These are phyloP conservation scores for Disparrhopalites patrizii DNA, from an alignment of 2,888 invertebrate species.

Conservation along the genomic window DNA sequence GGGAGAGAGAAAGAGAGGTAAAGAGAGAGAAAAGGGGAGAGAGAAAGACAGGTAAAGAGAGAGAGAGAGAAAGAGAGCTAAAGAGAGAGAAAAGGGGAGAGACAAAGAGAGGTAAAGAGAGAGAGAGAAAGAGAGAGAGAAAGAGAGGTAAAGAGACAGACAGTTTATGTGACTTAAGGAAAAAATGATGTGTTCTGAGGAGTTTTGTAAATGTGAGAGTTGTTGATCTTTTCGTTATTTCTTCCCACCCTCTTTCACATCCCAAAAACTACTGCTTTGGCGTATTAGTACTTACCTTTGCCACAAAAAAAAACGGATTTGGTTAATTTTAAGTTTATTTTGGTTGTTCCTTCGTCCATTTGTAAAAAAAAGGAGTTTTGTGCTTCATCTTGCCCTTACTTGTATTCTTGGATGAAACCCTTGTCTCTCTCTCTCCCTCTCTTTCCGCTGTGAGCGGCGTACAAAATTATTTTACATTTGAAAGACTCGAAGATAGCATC, in stretches of 20 bases:
- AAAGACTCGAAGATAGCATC: conserved; percentile 47
- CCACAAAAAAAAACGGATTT: too few species aligned
- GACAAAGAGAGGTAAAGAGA: too few species aligned
- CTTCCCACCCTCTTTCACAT: too few species aligned
- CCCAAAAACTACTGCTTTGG: too few species aligned
- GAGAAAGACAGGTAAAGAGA: too few species aligned
- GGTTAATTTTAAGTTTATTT: conserved; percentile 8
- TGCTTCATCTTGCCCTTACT: too few species aligned
- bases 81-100: too few species aligned
- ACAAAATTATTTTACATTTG: conserved; percentile 48
- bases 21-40: too few species aligned
- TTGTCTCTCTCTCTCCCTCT: conserved; percentile 3
- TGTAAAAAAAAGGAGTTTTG: too few species aligned
- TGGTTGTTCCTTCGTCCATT: background rate
- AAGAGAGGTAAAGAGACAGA: background rate
- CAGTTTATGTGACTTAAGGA: background rate
- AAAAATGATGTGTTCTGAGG: background rate
- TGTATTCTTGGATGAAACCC: too few species aligned
- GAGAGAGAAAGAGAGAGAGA: background rate
- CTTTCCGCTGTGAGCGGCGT: conserved; percentile 39
- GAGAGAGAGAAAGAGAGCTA: too few species aligned
- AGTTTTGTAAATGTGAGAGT: background rate
- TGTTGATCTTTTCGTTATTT: conserved; percentile 7
- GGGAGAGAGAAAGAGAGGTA: background rate
- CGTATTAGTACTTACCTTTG: too few species aligned